These are phyloP conservation scores for Sebastes hopkinsi DNA, from an alignment of 2,797 vertebrate species.

Conservation along the genomic window DNA sequence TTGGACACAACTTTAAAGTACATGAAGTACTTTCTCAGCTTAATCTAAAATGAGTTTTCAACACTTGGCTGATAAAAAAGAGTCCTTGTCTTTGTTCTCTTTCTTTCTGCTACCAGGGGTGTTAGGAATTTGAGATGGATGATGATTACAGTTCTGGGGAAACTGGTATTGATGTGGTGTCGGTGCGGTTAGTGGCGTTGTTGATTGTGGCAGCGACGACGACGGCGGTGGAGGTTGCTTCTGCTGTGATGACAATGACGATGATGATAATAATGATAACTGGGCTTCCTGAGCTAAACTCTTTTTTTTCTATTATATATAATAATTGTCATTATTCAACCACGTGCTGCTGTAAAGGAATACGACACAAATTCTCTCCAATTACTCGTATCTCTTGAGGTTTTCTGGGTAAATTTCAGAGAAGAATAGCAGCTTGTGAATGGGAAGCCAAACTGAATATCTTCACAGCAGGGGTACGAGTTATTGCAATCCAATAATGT, in stretches of 20 bases:
- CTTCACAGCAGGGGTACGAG: not conserved
- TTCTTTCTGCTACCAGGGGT: not conserved
- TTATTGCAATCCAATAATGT: not conserved
- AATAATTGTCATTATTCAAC: not conserved
- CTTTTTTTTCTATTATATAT: not conserved
- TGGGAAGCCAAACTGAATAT: not conserved
- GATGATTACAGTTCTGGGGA: not conserved
- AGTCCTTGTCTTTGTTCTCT: not conserved
- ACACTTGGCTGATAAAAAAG: not conserved
- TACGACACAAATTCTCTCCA: not conserved
- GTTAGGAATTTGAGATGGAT: not conserved
- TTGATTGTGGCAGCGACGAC: not conserved
- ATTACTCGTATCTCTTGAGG: not conserved
- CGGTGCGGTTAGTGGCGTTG: not conserved
- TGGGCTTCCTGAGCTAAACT: not conserved
- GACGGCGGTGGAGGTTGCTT: not conserved
- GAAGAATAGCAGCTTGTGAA: not conserved
- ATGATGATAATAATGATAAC: not conserved
- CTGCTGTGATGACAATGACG: not conserved
- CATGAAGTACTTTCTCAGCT: not conserved
- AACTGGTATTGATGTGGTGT: not conserved
- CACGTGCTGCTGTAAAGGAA: not conserved
- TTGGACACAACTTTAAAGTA: not conserved
- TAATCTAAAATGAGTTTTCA: conserved; percentile 14
- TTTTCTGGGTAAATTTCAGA: not conserved